Base-by-base conservation (phyloP, 2,113 vertebrate genomes). In the Apodemus speciosus region DNA sequence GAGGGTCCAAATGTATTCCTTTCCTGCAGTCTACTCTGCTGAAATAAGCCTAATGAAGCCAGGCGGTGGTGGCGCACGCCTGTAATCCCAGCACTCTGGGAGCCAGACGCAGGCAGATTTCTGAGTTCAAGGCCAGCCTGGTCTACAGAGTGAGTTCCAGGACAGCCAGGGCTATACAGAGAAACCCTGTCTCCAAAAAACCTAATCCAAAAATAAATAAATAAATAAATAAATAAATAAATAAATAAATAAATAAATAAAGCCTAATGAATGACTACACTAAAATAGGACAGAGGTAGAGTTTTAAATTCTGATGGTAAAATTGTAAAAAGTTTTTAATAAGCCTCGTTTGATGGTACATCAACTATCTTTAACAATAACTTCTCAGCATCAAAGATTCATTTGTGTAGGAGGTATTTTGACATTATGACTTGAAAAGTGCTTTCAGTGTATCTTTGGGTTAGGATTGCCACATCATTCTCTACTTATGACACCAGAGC, bases 351-450 rank as follows among this genome's bases (percentile, higher is more conserved):
- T 30, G 40, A 76, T 21, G 46, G n/a, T 6, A 13, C 11, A 83
- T 71, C 46, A n/a, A 43, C n/a, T 84, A 20, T 68, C 46, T 60
- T 60, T 46, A 64, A 68, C 23, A 72, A 25, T 94, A 89, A 85
- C 66, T 85, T 85, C 25, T 27, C 25, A 30, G 49, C 46, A n/a
- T 73, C 58, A 62, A 58, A 51, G 72, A 60, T 73, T 90, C 38
- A 20, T n/a, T 84, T 58, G n/a, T 71, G 18, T 85, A 86, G 53
- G 14, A 20, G 46, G 18, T n/a, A 35, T 81, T n/a, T 80, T 92
- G 56, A 89, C 15, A 72, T 73, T 75, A 68, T 60, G 35, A 92
- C 81, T 95, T 85, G 21, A 30, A 85, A 85, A 86, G 79, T 89
- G 27, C 53, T 46, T 58, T 75, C 35, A 92, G 40, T 11, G 15